phyloP scores from a whole-genome alignment of 2,113 vertebrate genomes.

The Gorsachius goisagi region DNA sequence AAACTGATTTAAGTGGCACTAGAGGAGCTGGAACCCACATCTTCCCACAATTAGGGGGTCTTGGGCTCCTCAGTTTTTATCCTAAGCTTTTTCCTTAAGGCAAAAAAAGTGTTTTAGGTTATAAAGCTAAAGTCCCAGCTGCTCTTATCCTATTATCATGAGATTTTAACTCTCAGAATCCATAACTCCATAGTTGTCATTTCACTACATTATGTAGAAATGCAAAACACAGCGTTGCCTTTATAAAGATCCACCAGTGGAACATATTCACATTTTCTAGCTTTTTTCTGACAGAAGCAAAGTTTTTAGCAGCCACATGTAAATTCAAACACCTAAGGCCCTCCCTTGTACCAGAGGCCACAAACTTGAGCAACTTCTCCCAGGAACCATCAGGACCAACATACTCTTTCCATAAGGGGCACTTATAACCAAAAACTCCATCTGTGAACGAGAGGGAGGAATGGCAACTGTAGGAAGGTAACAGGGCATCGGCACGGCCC shows the following conservation, averaged over 20 bases:
- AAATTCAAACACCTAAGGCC: background rate
- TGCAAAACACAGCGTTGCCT: background rate
- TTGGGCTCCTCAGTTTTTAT: background rate
- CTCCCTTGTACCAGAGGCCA: background rate
- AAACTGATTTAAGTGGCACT: background rate
- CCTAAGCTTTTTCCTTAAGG: background rate
- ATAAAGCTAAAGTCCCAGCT: background rate
- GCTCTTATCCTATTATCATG: background rate
- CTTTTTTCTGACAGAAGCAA: background rate
- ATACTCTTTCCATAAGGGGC: background rate
- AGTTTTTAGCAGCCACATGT: background rate
- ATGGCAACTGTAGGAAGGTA: rapidly evolving
- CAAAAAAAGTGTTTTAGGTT: background rate
- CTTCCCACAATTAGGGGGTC: background rate
- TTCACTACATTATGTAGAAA: background rate
- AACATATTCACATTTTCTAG: background rate
- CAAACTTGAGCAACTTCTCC: background rate
- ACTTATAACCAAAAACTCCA: background rate
- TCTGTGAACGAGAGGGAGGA: background rate
- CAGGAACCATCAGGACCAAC: background rate
- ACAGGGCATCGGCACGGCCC: background rate
- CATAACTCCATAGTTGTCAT: background rate
- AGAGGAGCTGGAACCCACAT: background rate
- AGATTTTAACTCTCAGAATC: background rate
- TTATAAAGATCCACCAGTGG: background rate